phyloP scores from a whole-genome alignment of 2,797 vertebrate species.

The Toxotes lorentzi region DNA sequence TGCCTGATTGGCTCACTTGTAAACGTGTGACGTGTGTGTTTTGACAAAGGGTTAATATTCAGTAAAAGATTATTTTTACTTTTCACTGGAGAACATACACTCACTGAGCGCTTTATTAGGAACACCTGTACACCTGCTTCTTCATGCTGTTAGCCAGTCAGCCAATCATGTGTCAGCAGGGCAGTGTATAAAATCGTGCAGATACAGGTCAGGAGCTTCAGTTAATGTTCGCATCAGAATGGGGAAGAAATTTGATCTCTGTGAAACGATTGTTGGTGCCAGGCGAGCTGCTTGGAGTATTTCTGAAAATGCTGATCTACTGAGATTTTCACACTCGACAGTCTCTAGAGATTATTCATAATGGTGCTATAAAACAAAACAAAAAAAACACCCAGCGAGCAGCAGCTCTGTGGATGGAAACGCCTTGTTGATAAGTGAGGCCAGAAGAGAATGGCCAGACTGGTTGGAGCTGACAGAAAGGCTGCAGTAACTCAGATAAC shows the following conservation, averaged over 20 bases:
- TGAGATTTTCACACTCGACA: neutral
- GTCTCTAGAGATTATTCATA: no score
- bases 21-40: conserved; percentile 22
- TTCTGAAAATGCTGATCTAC: neutral
- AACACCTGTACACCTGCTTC: neutral
- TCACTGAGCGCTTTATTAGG: neutral
- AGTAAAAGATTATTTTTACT: neutral
- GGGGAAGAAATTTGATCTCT: no score
- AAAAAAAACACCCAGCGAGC: no score
- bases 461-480: no score
- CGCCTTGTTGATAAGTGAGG: no score
- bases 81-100: neutral
- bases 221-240: no score
- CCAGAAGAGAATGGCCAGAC: no score
- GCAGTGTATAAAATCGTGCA: neutral
- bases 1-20: conserved; percentile 51
- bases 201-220: no score
- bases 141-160: neutral
- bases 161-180: neutral
- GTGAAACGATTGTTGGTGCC: neutral
- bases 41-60: conserved; percentile 14
- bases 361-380: no score
- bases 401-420: no score
- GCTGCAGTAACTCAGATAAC: no score
- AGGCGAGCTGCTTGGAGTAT: no score